phyloP scores from a whole-genome alignment of 2,113 vertebrate genomes.

The Caretta caretta region DNA sequence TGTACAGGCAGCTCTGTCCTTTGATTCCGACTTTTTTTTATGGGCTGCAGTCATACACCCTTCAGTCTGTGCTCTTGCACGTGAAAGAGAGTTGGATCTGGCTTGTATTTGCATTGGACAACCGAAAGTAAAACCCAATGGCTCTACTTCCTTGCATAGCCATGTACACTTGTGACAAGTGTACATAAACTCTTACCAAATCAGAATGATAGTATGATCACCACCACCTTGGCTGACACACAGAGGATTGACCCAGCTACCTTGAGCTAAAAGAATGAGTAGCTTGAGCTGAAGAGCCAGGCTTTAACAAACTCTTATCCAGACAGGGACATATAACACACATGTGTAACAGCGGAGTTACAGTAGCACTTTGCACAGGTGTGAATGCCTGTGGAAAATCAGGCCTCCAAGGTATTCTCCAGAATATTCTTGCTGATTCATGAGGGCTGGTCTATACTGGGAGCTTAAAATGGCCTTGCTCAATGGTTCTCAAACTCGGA shows the following conservation, averaged over 20 bases:
- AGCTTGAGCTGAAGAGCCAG: neutral
- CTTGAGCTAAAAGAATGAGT: neutral
- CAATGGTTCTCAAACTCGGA: too few relatives aligned
- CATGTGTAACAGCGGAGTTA: neutral
- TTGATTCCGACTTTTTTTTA: neutral
- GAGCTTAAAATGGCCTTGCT: neutral
- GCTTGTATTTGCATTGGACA: neutral
- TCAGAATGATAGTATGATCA: neutral
- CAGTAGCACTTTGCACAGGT: neutral
- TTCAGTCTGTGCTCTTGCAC: neutral
- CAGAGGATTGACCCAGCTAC: neutral
- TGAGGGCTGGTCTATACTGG: neutral
- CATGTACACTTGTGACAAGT: neutral
- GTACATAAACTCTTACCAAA: neutral
- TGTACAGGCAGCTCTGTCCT: neutral
- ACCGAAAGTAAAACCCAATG: neutral
- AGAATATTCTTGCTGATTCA: neutral
- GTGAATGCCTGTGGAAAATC: neutral
- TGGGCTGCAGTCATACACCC: neutral
- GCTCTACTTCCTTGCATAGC: neutral
- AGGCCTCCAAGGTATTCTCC: neutral
- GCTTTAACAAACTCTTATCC: neutral
- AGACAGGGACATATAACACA: neutral
- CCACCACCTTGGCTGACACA: neutral
- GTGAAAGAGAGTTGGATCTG: neutral